Evolutionary conservation across 2,797 vertebrate species (phyloP).

Genomic region (Manis javanica): DNA sequence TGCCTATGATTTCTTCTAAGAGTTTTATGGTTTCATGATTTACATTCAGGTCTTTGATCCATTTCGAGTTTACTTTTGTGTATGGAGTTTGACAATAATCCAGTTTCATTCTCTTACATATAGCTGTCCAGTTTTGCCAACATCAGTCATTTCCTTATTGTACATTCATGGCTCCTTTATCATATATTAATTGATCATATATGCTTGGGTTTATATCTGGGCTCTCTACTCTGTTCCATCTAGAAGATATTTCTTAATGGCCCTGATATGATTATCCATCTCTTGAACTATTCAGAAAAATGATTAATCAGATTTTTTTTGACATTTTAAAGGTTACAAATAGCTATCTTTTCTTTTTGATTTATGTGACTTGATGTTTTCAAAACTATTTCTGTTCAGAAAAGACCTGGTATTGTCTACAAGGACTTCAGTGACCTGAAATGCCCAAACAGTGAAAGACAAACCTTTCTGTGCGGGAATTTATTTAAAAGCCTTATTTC

Average conservation of each 20-base stretch:
- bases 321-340: not conserved
- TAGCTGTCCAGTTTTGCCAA: too few species aligned
- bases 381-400: not conserved
- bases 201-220: too few species aligned
- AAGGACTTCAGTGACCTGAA: not conserved
- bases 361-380: not conserved
- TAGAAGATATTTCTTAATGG: not conserved
- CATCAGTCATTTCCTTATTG: too few species aligned
- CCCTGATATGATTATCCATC: not conserved
- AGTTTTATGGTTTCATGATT: too few species aligned
- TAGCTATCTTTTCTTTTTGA: not conserved
- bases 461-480: not conserved
- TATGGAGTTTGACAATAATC: too few species aligned
- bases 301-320: not conserved
- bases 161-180: too few species aligned
- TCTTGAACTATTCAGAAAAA: not conserved
- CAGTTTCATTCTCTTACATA: too few species aligned
- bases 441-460: not conserved
- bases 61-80: too few species aligned
- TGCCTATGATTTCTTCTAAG: too few species aligned
- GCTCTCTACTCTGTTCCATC: not conserved
- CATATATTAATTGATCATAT: too few species aligned
- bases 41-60: too few species aligned
- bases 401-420: not conserved
- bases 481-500: constrained; percentile 11